phyloP scores from a whole-genome alignment of 2,797 vertebrate species.

The Arctocebus calabarensis region DNA sequence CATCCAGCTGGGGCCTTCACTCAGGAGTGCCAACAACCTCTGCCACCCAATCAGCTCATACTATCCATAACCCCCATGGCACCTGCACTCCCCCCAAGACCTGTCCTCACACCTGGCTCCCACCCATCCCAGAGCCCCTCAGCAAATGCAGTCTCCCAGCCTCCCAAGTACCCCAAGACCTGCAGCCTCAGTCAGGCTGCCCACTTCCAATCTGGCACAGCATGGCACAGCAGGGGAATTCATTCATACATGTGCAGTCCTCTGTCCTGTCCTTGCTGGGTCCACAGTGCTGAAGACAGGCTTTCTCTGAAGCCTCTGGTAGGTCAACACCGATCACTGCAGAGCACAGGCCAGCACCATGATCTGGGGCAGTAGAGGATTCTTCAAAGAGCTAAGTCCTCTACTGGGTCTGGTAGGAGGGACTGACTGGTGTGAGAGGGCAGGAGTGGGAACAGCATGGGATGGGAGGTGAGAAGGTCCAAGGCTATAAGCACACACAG shows the following conservation, averaged over 20 bases:
- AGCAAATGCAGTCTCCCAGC: not conserved
- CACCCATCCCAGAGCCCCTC: not conserved
- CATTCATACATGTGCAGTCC: not conserved
- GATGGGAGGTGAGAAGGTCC: too few relatives aligned
- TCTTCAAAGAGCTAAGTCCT: not conserved
- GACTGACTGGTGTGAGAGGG: too few relatives aligned
- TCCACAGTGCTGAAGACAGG: not conserved
- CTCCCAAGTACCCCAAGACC: not conserved
- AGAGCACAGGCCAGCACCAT: not conserved
- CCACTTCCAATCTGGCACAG: not conserved
- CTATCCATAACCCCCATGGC: not conserved
- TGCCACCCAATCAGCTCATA: not conserved
- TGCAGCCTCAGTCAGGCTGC: not conserved
- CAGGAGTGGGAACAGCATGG: not conserved
- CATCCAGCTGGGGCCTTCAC: not conserved
- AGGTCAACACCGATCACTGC: not conserved
- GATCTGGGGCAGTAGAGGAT: too few relatives aligned
- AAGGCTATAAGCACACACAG: fast-evolving
- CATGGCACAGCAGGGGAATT: not conserved
- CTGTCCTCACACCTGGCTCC: not conserved
- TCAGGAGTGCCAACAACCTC: not conserved
- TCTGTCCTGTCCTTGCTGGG: not conserved
- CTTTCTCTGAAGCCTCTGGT: not conserved
- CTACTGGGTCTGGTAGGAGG: not conserved
- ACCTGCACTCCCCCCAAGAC: not conserved